Evolutionary conservation across 2,113 vertebrate genomes (phyloP), one percentile per base, ranked within the genome.

Genomic region (Ameiurus melas): DNA sequence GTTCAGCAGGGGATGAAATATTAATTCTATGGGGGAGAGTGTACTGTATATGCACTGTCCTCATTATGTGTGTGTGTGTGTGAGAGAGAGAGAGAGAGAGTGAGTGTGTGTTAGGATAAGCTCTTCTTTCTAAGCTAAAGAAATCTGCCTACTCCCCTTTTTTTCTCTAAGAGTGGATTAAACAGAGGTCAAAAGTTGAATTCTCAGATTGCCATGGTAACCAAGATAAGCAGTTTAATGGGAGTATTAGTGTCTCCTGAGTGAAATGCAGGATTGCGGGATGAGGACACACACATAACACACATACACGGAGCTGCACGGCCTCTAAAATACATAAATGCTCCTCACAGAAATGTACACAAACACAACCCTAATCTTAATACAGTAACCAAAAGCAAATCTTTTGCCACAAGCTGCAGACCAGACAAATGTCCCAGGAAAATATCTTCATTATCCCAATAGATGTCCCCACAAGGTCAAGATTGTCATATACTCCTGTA

Each of bases 191-290:
- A 89, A 78, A 89, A 83, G 91, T 87, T 89, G 77, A 83, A 90
- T 91, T 89, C 89, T 90, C 85, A 81, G 83, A 90, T 73, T 86
- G 83, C 83, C 91, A 89, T 87, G 85, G 89, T 66, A 89, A 90
- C 85, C 39, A n/a, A 83, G 87, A 90, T 87, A 88, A 12, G 57
- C 73, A 84, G 89, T 91, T 91, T 85, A 86, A 85, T 55, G 68
- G 62, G 85, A 81, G 70, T 89, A 89, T 89, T 62, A 88, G 66
- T 85, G 85, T 83, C 73, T 82, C n/a, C 75, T 83, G 19, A 75
- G 43, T 81, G 88, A 68, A 85, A 90, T 89, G 33, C 58, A 77
- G 68, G n/a, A 55, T 66, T 43, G 80, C 27, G 60, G 22, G 66
- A 87, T 83, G 55, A 57, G 30, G 12, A 73, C 55, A 86, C n/a